Evolutionary conservation across 1,140 invertebrate species (phyloP), one percentile per base, ranked within the genome.

Genomic region (Trichonephila inaurata): DNA sequence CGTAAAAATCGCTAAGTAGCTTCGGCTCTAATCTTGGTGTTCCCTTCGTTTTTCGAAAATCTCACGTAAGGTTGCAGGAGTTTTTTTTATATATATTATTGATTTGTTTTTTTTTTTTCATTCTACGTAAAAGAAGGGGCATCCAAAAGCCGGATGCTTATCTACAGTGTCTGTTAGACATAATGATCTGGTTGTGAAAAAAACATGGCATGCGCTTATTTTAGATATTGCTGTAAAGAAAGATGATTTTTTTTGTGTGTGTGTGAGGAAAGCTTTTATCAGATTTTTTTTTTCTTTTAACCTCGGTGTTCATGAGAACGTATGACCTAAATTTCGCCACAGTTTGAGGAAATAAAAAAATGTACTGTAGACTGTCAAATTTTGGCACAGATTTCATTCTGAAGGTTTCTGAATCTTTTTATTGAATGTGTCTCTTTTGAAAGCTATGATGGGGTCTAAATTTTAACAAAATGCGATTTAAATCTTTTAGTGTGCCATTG

Each of bases 1-100:
- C 19, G 44, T 58, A 83, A 58, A 83, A 83, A 83, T 83, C 40
- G 24, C 82, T 83, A 83, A 83, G 51, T 58, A 83, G 82, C 82
- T 60, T 83, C 51, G 82, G 58, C 82, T 44, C 51, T 83, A 83
- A 83, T 83, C 82, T 83, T 44, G 19, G 19, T 21, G 82, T 44
- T 83, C 82, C 21, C 21, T 83, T 60, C 51, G n/a, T 60, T 83
- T 83, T 83, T 60, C 12, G 14, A 83, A 83, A 83, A 83, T 83
- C 82, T 60, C 82, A 83, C 44, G 51, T 58, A 83, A 83, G 82
- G 16, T 4, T 44, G 14, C 7, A 28, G 16, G 14, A 4, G 44
- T 82, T 82, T 51, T 83, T 51, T 77, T n/a, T n/a, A n/a, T n/a
- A n/a, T n/a, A 28, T 72, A 16, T 33, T 77, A 77, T 77, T 18